Conservation (phyloP, 64 coral and sea anemone species). For the Montipora sp. region DNA sequence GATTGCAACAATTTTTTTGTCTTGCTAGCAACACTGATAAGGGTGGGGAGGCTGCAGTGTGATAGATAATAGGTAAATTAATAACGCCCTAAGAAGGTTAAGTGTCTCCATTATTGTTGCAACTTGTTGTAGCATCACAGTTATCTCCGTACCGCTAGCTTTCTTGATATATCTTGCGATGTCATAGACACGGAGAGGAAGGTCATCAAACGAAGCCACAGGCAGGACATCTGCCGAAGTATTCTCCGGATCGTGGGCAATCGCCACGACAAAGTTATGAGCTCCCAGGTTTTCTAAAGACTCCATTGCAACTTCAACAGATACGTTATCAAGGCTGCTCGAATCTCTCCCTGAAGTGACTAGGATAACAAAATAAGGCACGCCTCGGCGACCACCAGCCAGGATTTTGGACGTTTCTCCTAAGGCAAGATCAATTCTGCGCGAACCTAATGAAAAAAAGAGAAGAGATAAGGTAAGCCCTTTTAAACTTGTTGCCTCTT, state of each 20-base stretch:
- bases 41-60: no score
- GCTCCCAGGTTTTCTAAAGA: slow-evolving; percentile 48
- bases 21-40: no score
- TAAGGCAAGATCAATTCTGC: slow-evolving; percentile 75
- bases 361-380: slow-evolving; percentile 67
- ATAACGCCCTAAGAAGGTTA: no score
- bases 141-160: neutral
- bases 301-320: slow-evolving; percentile 24
- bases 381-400: slow-evolving; percentile 33
- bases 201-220: slow-evolving; percentile 26
- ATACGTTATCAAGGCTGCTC: neutral
- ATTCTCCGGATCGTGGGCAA: slow-evolving; percentile 49
- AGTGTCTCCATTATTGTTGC: no score
- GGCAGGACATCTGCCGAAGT: slow-evolving; percentile 3
- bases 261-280: slow-evolving; percentile 74
- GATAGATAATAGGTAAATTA: no score
- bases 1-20: no score
- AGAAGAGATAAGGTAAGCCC: neutral
- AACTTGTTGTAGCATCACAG: neutral
- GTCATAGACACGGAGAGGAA: slow-evolving; percentile 26
- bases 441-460: neutral
- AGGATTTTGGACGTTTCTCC: slow-evolving; percentile 42
- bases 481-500: no score
- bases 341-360: slow-evolving; percentile 66
- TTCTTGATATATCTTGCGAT: slow-evolving; percentile 18